Evolutionary conservation across 2,888 invertebrate species (phyloP), one percentile per base, ranked within the genome.

Genomic region (Melinaea marsaeus): DNA sequence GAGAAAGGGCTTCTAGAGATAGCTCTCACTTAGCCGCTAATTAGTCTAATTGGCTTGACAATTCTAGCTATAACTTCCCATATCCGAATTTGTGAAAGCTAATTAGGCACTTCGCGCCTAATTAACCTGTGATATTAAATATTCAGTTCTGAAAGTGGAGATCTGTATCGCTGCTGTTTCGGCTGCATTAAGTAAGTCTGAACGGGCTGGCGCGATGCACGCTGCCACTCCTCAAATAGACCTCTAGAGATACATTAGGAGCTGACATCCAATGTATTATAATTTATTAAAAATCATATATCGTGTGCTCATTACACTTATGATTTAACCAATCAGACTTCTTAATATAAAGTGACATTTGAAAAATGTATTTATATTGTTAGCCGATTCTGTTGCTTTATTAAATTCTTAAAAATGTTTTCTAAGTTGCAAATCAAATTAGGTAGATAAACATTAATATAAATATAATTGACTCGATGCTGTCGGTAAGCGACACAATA

Each of bases 131-230:
- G 70, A 74, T 77, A 84, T 88, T 88, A 88, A 88, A 87, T 76
- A 88, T 89, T 85, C 88, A 88, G 75, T 73, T 71, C 72, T 79
- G 76, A 85, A 85, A 89, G 89, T 89, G 88, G 88, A 88, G 81
- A 84, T 81, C 85, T 81, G 75, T 89, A 88, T 89, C 82, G 79
- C 66, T 84, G 85, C 86, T 83, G 79, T 78, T 76, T 75, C 71
- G 74, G 78, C 80, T 83, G 82, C 85, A 84, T 86, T 85, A 83
- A 84, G 79, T 79, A 72, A 74, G 83, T 77, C 83, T 72, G 82
- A 83, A 79, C 83, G 76, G 79, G 71, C 74, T 70, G 77, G 64
- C 68, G 72, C 77, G 76, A 64, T 67, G 69, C 68, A 68, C 74
- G 7, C 37, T 72, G 82, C 75, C 80, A 79, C 72, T 78, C 77